phyloP scores from a whole-genome alignment of 1,140 invertebrate genomes.

The Pseudomyrmex cubaensis region DNA sequence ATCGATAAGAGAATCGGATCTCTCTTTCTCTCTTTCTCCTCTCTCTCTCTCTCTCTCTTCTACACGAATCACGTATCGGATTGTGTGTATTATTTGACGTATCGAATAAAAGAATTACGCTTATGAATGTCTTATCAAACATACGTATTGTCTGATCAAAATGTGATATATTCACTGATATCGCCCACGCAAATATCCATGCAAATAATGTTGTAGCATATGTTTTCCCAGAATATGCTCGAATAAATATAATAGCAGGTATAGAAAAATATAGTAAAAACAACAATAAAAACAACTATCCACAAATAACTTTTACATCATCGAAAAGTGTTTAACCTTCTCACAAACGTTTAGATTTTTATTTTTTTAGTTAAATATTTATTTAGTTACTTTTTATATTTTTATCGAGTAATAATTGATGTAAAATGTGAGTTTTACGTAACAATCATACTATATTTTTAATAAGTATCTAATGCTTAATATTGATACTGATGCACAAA shows the following conservation, averaged over 20 bases:
- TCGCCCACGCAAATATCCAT: background rate
- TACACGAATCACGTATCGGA: background rate
- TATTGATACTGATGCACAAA: no score
- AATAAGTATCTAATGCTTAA: no score
- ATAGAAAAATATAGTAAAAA: background rate
- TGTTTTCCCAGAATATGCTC: background rate
- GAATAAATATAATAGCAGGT: background rate
- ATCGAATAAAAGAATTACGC: background rate
- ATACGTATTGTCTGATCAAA: background rate
- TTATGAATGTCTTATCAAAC: background rate
- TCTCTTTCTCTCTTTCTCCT: background rate
- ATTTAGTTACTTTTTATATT: no score
- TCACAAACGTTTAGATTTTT: no score
- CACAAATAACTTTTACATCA: background rate
- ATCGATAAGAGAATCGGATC: constrained; percentile 5
- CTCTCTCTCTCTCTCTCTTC: background rate
- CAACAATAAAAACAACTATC: background rate
- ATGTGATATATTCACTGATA: background rate
- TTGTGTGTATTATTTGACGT: background rate
- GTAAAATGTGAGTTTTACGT: no score
- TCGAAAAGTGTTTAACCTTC: background rate
- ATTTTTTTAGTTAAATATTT: no score
- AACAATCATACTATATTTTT: no score
- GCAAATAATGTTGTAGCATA: background rate
- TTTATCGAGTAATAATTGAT: no score